These are phyloP conservation scores for Umimayanthus kanabou DNA, from an alignment of 92 coral and sea anemone genomes.

Conservation along the genomic window DNA sequence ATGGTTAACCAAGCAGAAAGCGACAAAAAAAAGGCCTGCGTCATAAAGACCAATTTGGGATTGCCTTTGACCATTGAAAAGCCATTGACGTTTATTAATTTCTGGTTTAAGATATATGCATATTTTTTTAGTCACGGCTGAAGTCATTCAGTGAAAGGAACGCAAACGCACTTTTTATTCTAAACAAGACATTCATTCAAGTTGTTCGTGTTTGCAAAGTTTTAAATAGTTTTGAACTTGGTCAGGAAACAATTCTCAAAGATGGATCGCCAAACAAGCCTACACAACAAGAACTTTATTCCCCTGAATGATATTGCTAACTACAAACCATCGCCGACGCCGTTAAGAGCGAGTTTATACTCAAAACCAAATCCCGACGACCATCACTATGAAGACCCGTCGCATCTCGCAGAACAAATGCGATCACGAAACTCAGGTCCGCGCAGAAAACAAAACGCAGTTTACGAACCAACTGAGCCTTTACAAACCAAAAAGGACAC, in stretches of 20 bases:
- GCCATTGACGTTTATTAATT: constrained; percentile 24
- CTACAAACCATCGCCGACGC: constrained; percentile 3
- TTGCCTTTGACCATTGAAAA: constrained; percentile 3
- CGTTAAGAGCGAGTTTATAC: constrained; percentile 23
- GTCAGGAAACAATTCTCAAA: background rate
- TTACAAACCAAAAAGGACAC: background rate
- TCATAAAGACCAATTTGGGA: constrained; percentile 6
- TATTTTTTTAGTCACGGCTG: constrained; percentile 22
- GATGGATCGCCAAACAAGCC: constrained; percentile 9
- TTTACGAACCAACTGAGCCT: constrained; percentile 17
- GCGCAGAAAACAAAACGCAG: constrained; percentile 8
- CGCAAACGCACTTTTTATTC: background rate
- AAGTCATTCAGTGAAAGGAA: background rate
- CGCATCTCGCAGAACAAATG: constrained; percentile 21
- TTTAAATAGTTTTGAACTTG: background rate
- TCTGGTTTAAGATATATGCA: constrained; percentile 17
- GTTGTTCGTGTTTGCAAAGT: background rate
- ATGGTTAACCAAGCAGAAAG: constrained; percentile 21
- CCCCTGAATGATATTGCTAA: constrained; percentile 19
- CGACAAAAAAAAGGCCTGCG: background rate
- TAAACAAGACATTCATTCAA: background rate
- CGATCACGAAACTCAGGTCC: constrained; percentile 22
- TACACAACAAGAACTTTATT: constrained; percentile 15
- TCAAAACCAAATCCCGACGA: constrained; percentile 10
- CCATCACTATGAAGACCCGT: constrained; percentile 30